Conservation (phyloP, 2,888 invertebrate species). For the Brenthis daphne region DNA sequence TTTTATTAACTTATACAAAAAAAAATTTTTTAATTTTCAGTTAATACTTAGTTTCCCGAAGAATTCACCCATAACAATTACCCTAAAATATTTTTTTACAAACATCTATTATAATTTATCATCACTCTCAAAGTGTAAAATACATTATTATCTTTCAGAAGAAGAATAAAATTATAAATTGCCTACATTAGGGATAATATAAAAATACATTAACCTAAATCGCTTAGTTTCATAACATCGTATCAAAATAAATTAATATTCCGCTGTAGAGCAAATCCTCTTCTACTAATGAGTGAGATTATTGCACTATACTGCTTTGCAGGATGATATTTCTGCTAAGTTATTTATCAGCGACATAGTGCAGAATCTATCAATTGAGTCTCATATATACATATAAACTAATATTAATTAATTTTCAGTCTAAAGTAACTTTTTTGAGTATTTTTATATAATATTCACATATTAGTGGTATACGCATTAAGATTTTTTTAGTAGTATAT, state of each 20-base stretch:
- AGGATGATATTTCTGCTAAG: neutral
- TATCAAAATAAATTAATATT: conserved; percentile 22
- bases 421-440: too few species aligned
- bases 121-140: conserved; percentile 23
- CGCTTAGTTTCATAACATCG: conserved; percentile 23
- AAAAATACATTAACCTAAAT: conserved; percentile 33
- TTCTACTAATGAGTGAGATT: conserved; percentile 9
- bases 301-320: neutral
- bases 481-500: too few species aligned
- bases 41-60: neutral
- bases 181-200: conserved; percentile 29
- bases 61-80: neutral
- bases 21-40: too few species aligned
- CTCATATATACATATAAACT: too few species aligned
- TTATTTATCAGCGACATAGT: neutral
- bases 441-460: too few species aligned
- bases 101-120: conserved; percentile 25
- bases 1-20: too few species aligned
- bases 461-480: too few species aligned
- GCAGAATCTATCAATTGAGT: too few species aligned
- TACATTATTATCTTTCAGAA: conserved; percentile 24
- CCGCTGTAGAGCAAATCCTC: conserved; percentile 2
- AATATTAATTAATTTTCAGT: too few species aligned
- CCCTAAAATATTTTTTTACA: conserved; percentile 13
- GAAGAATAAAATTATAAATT: conserved; percentile 33